Evolutionary conservation across 1,140 invertebrate genomes (phyloP).

Genomic region (Teleogryllus occipitalis): DNA sequence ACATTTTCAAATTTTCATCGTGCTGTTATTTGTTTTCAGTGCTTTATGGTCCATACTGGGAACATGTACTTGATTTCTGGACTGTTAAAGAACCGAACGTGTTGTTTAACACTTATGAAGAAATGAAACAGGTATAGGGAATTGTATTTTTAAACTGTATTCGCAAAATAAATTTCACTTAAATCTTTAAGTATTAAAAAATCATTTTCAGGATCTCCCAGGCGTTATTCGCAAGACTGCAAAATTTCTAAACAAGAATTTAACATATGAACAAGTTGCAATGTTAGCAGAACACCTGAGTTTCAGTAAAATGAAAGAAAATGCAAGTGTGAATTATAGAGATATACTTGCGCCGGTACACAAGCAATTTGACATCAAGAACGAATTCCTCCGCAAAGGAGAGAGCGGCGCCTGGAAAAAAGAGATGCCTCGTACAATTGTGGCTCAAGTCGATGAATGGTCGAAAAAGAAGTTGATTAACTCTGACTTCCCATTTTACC

Average conservation of each 20-base stretch:
- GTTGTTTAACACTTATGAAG: constrained; percentile 42
- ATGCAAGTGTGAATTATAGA: constrained; percentile 59
- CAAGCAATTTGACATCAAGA: constrained; percentile 26
- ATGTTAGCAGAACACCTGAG: constrained; percentile 21
- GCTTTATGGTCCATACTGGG: constrained; percentile 30
- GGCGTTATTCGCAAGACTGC: constrained; percentile 19
- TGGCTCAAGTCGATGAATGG: constrained; percentile 48
- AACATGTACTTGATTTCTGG: constrained; percentile 36
- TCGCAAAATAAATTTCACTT: too few relatives aligned
- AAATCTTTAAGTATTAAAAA: too few relatives aligned
- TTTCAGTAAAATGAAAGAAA: constrained; percentile 39
- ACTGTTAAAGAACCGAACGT: constrained; percentile 37
- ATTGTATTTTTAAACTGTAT: too few relatives aligned
- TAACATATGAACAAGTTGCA: constrained; percentile 13
- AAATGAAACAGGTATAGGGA: constrained; percentile 33
- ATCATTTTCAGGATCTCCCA: constrained; percentile 22
- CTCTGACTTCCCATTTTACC: not conserved
- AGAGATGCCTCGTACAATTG: constrained; percentile 44
- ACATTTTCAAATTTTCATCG: not conserved
- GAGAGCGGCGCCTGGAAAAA: constrained; percentile 50
- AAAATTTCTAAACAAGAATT: constrained; percentile 21
- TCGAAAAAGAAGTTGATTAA: constrained; percentile 26
- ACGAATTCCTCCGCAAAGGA: constrained; percentile 45
- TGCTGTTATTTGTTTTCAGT: constrained; percentile 21
- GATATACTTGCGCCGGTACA: constrained; percentile 30